Evolutionary conservation across 2,797 vertebrate genomes (phyloP).

Genomic region (Oreortyx pictus): DNA sequence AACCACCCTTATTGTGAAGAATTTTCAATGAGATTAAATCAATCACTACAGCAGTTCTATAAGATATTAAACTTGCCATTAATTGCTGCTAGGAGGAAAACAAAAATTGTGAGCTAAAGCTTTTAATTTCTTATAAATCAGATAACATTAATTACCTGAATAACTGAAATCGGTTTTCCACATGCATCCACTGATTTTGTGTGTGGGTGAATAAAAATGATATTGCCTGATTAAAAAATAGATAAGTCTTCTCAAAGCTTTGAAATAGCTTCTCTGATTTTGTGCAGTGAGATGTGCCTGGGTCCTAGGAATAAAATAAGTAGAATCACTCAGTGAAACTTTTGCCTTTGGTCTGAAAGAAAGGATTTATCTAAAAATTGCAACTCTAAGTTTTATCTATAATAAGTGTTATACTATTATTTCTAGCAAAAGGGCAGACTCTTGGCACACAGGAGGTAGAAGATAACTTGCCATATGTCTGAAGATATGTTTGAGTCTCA

Average conservation of each 20-base stretch:
- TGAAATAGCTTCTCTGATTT: constrained; percentile 15
- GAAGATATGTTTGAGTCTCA: background rate
- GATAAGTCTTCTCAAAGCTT: background rate
- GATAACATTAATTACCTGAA: background rate
- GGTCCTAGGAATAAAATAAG: constrained; percentile 25
- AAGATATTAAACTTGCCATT: background rate
- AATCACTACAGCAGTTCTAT: background rate
- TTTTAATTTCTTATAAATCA: background rate
- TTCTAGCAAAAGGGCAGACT: background rate
- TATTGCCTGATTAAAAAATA: constrained; percentile 6
- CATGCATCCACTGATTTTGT: background rate
- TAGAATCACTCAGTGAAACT: background rate
- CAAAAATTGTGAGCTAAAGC: background rate
- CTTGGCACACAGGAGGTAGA: accelerated
- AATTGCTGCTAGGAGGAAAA: background rate
- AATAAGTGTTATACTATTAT: background rate
- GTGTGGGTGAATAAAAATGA: constrained; percentile 17
- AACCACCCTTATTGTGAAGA: background rate
- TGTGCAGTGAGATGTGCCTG: background rate
- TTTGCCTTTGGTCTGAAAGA: background rate
- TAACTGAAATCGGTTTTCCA: constrained; percentile 35
- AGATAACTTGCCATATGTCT: background rate
- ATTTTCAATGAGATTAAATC: background rate
- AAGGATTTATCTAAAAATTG: background rate
- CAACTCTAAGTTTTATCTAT: background rate